phyloP scores from a whole-genome alignment of 2,113 vertebrate genomes.

The Perca schrenkii region DNA sequence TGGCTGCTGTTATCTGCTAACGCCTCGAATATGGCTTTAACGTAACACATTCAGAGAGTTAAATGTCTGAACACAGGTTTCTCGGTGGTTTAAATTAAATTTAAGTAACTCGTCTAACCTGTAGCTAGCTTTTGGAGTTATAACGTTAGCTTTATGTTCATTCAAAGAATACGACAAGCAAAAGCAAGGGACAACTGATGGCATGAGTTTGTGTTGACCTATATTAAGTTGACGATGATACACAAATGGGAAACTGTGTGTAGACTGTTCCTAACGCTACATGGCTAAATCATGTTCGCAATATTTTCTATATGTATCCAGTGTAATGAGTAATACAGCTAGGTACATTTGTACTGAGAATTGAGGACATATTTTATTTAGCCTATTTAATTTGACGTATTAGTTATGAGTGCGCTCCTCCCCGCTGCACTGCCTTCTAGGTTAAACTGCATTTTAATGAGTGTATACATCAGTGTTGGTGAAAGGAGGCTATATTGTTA shows the following conservation, averaged over 20 bases:
- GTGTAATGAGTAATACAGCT: background rate
- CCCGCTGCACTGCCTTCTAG: background rate
- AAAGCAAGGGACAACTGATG: background rate
- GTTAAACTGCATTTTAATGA: background rate
- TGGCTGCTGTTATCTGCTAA: background rate
- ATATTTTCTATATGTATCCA: background rate
- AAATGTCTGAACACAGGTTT: background rate
- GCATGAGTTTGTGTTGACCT: background rate
- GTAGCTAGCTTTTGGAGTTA: background rate
- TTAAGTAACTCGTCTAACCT: background rate
- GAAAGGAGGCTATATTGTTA: background rate
- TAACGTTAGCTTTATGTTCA: background rate
- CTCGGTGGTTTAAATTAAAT: background rate
- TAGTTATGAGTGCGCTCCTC: background rate
- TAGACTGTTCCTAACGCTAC: background rate
- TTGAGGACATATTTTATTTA: background rate
- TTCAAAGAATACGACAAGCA: background rate
- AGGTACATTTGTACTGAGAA: background rate
- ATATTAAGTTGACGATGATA: background rate
- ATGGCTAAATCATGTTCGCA: background rate
- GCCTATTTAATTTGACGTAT: background rate
- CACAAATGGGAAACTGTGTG: background rate
- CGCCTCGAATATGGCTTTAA: background rate
- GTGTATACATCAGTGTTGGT: background rate
- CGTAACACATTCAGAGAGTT: background rate